Conservation (phyloP, 2,797 vertebrate genomes). For the Brachyrhaphis roseni region DNA sequence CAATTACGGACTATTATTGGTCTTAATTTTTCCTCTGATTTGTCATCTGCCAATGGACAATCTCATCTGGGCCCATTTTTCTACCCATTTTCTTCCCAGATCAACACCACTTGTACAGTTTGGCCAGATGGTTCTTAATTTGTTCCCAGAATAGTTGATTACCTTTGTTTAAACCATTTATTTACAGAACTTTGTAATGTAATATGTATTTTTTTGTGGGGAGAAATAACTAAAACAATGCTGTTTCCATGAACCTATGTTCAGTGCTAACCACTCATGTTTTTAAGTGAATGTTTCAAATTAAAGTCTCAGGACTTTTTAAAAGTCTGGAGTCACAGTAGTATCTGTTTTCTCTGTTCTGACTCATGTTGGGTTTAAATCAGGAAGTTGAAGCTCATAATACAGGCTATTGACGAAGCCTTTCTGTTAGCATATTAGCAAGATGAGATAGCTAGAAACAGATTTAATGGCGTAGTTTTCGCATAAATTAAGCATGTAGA, state of each 20-base stretch:
- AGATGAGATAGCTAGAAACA: background rate
- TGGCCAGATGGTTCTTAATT: background rate
- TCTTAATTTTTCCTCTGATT: too few relatives aligned
- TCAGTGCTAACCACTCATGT: background rate
- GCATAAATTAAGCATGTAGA: constrained; percentile 6
- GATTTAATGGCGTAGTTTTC: background rate
- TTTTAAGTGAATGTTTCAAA: background rate
- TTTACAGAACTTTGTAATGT: background rate
- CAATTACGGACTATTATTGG: too few relatives aligned
- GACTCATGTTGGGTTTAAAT: background rate
- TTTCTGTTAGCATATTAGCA: background rate
- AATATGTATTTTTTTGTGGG: background rate
- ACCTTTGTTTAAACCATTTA: background rate
- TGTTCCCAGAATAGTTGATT: background rate
- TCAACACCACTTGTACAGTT: background rate
- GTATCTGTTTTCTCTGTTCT: background rate
- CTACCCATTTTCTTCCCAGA: background rate
- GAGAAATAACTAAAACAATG: background rate
- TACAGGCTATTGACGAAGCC: background rate
- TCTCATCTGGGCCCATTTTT: background rate
- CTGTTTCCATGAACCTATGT: background rate
- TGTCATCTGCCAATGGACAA: too few relatives aligned
- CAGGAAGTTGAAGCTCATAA: background rate
- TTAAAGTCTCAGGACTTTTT: background rate
- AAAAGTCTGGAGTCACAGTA: background rate